A percentile compares a stretch with the other conserved stretches of the same genome.
phyloP scores from a whole-genome alignment of 2,888 invertebrate species.

The Eupithecia dodoneata region DNA sequence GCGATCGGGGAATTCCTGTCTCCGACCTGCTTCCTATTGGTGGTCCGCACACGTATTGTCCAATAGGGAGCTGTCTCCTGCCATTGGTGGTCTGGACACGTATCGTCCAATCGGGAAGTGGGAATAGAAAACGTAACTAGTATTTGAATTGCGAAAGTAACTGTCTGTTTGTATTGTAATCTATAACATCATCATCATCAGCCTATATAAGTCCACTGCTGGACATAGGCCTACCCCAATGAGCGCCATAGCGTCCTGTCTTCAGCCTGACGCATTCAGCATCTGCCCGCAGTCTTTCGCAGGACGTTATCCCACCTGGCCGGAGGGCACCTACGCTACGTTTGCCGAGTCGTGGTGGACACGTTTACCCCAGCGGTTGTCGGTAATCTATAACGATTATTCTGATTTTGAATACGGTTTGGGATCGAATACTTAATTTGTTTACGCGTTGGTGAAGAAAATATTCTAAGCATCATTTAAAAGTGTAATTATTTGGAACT shows the following conservation, averaged over 20 bases:
- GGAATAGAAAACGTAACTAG: background rate
- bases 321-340: no score
- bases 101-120: constrained; percentile 4
- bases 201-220: no score
- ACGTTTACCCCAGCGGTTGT: no score
- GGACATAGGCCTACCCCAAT: no score
- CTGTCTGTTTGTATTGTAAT: background rate
- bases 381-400: background rate
- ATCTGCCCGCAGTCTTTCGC: no score
- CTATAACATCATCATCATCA: no score
- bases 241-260: no score
- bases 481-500: constrained; percentile 6
- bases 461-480: background rate
- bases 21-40: background rate
- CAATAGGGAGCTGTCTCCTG: background rate
- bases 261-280: no score
- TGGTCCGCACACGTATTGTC: background rate
- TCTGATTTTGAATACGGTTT: background rate
- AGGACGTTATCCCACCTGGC: no score
- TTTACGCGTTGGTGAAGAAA: background rate
- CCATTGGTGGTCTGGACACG: background rate
- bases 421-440: background rate
- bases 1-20: background rate
- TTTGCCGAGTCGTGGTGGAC: no score
- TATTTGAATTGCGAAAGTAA: background rate